These are phyloP conservation scores for Virgularia gustaviana DNA, from an alignment of 92 coral and sea anemone genomes.

Conservation along the genomic window DNA sequence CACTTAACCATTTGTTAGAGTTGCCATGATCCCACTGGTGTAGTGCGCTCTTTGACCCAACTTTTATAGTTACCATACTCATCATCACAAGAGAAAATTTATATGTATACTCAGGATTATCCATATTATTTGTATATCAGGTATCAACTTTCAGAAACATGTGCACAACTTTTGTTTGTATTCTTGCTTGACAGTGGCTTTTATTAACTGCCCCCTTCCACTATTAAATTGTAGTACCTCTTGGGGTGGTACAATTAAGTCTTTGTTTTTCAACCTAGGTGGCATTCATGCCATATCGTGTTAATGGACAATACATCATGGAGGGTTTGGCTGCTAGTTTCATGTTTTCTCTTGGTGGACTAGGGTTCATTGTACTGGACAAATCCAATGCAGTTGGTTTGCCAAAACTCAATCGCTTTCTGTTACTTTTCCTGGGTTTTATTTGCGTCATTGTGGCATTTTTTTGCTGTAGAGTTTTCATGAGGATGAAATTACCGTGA, in stretches of 20 bases:
- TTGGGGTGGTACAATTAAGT: not conserved
- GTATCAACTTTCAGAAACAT: too few relatives aligned
- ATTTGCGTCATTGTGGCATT: conserved; percentile 82
- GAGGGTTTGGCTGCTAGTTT: conserved; percentile 98
- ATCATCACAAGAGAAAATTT: too few relatives aligned
- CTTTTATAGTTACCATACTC: not conserved
- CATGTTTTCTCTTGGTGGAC: conserved; percentile 92
- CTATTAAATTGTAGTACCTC: not conserved
- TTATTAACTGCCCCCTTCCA: too few relatives aligned
- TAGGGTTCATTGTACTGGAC: conserved; percentile 93
- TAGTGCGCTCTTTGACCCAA: not conserved
- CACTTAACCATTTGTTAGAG: too few relatives aligned
- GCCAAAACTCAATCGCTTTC: conserved; percentile 88
- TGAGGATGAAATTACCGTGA: conserved; percentile 99
- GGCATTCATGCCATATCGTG: conserved; percentile 99
- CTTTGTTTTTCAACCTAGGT: conserved; percentile 51
- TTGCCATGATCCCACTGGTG: too few relatives aligned
- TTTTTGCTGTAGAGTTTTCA: conserved; percentile 93
- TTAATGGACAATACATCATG: conserved; percentile 99
- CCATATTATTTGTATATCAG: too few relatives aligned
- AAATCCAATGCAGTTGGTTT: conserved; percentile 94
- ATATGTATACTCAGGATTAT: too few relatives aligned
- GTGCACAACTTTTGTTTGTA: too few relatives aligned
- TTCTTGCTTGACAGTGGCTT: too few relatives aligned
- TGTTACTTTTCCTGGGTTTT: conserved; percentile 81